Conservation (phyloP, 1,140 invertebrate species). For the Bradysia coprophila region DNA sequence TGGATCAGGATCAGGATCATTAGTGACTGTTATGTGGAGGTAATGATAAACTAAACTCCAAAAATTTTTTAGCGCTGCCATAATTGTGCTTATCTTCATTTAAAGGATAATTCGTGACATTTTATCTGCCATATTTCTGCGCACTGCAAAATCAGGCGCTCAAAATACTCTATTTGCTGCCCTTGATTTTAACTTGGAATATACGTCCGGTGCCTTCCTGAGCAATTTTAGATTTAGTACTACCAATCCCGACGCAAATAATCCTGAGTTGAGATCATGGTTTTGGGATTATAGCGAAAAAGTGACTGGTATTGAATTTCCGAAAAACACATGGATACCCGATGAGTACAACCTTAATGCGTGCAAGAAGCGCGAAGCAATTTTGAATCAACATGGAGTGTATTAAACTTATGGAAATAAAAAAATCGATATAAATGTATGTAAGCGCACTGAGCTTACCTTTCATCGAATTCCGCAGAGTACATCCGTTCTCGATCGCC, state of each 20-base stretch:
- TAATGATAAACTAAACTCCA: no score
- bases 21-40: no score
- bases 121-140: slow-evolving; percentile 4
- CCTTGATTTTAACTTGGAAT: not conserved
- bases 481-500: no score
- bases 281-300: slow-evolving; percentile 53
- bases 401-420: not conserved
- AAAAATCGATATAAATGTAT: not conserved
- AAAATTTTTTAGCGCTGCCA: no score
- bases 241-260: slow-evolving; percentile 18
- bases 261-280: slow-evolving; percentile 32
- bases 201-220: not conserved
- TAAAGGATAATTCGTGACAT: no score
- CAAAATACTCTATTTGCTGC: not conserved
- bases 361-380: not conserved
- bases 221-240: not conserved
- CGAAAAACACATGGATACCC: not conserved
- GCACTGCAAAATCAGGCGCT: slow-evolving; percentile 1
- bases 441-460: not conserved
- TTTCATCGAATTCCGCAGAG: no score
- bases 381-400: not conserved
- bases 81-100: no score
- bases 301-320: not conserved
- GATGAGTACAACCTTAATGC: not conserved
- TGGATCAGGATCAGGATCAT: slow-evolving; percentile 3